Base-by-base conservation (phyloP, 2,888 invertebrate species). In the Lysandra bellargus region DNA sequence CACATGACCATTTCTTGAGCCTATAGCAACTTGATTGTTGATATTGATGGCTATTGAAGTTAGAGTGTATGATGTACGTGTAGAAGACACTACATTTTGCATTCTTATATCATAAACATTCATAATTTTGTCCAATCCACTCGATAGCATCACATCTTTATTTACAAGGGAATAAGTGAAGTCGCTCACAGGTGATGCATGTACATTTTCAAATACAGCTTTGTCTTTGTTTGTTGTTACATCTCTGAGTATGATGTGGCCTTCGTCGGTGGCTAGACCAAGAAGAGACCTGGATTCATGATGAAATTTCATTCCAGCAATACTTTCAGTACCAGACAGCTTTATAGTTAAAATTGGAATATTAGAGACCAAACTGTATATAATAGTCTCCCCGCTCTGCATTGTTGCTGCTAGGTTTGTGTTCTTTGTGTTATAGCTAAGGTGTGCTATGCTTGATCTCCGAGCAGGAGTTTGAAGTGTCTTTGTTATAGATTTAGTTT, bases 171-270 rank as follows among this genome's bases (percentile, higher is more conserved):
- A 95, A 87, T 94, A 96, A 57, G 92, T 88, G 80, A 96, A 90
- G 82, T 95, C 95, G 82, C 95, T 95, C n/a, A 96, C 95, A 1
- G 95, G 95, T 3, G 95, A 95, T 30, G 94, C 94, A 83, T 96
- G 96, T 6, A 95, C 91, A 84, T 93, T 92, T 83, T 94, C 92
- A 88, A 93, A 92, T 81, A 88, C 89, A 7, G 87, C 91, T 86
- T 91, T 94, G 80, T 95, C 94, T 85, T 92, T 95, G 81, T 94
- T 93, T 1, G 91, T 91, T 17, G 90, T 89, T 53, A 95, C 88
- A 81, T 95, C 95, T 82, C 92, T 87, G 7, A 95, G 85, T 12
- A 93, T 85, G 40, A 95, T 87, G 84, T 93, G 94, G 0, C 95
- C 95, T 83, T 95, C 95, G 81, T 95, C 94, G n/a, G 94, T 93